These are phyloP conservation scores for Engraulis encrasicolus DNA, from an alignment of 2,113 vertebrate genomes.

Conservation along the genomic window DNA sequence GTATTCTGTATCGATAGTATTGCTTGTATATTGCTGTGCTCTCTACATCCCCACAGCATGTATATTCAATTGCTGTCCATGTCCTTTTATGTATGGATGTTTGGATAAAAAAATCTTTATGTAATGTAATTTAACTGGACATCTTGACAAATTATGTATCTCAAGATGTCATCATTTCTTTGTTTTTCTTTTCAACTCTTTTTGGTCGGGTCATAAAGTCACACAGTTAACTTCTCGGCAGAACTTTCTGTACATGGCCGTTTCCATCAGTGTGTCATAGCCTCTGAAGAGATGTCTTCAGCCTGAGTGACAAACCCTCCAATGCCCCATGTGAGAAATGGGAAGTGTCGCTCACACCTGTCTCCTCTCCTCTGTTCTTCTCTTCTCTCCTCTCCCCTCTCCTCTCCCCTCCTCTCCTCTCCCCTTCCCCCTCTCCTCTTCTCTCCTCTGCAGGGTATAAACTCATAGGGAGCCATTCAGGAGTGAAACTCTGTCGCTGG, in stretches of 20 bases:
- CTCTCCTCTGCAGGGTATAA: constrained; percentile 82
- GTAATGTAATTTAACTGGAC: too few relatives aligned
- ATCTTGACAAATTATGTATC: too few relatives aligned
- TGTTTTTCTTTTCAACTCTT: background rate
- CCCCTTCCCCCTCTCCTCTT: too few relatives aligned
- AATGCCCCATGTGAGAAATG: background rate
- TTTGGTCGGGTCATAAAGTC: too few relatives aligned
- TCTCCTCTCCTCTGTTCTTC: constrained; percentile 43
- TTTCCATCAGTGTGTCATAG: background rate
- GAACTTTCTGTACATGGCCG: background rate
- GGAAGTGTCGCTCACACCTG: background rate
- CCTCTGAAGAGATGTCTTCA: background rate
- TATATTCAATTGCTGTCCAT: too few relatives aligned
- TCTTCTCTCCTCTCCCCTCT: constrained; percentile 12
- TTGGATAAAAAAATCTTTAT: too few relatives aligned
- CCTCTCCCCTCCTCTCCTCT: constrained; percentile 47
- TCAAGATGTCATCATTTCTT: background rate
- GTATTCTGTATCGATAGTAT: too few relatives aligned
- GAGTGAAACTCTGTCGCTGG: constrained; percentile 96
- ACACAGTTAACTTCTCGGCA: background rate
- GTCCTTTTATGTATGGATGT: too few relatives aligned
- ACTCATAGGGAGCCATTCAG: constrained; percentile 94
- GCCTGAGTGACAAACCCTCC: background rate
- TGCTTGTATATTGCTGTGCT: too few relatives aligned
- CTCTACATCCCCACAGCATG: too few relatives aligned